Base-by-base conservation (phyloP, 2,113 vertebrate species). In the Xenopus tropicalis region DNA sequence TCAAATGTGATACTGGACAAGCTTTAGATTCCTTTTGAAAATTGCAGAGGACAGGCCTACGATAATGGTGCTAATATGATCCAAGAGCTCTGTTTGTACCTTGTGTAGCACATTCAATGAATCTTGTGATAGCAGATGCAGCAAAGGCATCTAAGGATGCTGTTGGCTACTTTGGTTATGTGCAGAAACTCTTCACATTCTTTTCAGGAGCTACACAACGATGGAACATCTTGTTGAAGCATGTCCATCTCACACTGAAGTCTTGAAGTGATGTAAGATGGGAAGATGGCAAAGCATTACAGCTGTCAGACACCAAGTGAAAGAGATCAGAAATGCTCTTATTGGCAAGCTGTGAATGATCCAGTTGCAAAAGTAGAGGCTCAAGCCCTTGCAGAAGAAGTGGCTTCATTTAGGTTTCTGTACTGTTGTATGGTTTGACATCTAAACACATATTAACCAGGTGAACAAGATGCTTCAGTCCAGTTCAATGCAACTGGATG, bases 371-470 rank as follows among this genome's bases (percentile, higher is more conserved):
- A 44, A 44, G 13, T 44, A 8, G 43, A 13, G 20, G 8, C 57
- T 3, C 57, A 59, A 22, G 11, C 70, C 51, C 68, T 81, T 51
- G 69, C 80, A 54, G 80, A 81, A 69, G 74, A 80, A 65, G 61
- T 78, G 52, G 79, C 71, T 46, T 81, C 77, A 46, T 82, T 68
- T 21, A 48, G 46, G 7, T 22, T 23, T 59, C 22, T 21, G 21
- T 59, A 20, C 20, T 8, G 22, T 59, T 16, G 14, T 59, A 59
- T 59, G 57, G 57, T 59, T 10, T 59, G 57, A 59, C 20, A 59
- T 59, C n/a, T 20, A 6, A 4, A 59, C 5, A 5, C 4, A 6
- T 3, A 23, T 23, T 11, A 4, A 59, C 8, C n/a, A 22, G 5
- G 57, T 22, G 20, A 59, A 14, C 57, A 59, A 59, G 20, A 5